Conservation (phyloP, 2,797 vertebrate species). For the Smutsia temminckii region DNA sequence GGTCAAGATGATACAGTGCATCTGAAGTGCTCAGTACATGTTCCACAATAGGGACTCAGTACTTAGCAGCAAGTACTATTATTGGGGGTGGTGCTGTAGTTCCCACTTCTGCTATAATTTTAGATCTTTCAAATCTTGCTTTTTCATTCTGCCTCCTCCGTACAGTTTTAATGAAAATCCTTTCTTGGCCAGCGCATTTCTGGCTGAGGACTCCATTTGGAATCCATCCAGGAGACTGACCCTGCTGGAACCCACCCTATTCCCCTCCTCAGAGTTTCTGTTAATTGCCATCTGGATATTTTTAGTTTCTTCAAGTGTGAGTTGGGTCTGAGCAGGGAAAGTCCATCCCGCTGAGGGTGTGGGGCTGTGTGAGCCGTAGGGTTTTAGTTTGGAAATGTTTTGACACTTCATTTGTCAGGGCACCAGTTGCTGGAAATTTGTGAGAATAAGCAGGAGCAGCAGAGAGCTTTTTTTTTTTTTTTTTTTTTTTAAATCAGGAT, state of each 20-base stretch:
- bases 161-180: slow-evolving; percentile 68
- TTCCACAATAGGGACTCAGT: not conserved
- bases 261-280: slow-evolving; percentile 60
- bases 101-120: slow-evolving; percentile 12
- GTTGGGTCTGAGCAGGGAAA: not conserved
- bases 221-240: slow-evolving; percentile 72
- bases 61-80: not conserved
- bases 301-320: slow-evolving; percentile 72
- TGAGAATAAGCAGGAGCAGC: slow-evolving; percentile 63
- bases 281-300: slow-evolving; percentile 80
- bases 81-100: not conserved
- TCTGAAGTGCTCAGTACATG: not conserved
- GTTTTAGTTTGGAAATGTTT: slow-evolving; percentile 79
- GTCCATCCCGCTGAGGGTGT: slow-evolving; percentile 70
- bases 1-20: not conserved
- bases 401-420: slow-evolving; percentile 78
- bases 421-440: slow-evolving; percentile 70
- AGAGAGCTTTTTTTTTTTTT: slow-evolving; percentile 20
- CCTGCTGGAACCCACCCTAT: slow-evolving; percentile 52
- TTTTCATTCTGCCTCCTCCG: slow-evolving; percentile 38
- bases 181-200: slow-evolving; percentile 63
- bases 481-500: slow-evolving; percentile 47
- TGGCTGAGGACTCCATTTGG: slow-evolving; percentile 68
- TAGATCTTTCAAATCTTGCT: slow-evolving; percentile 41
- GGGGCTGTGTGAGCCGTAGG: slow-evolving; percentile 47